Percentiles rank a stretch among this genome's conserved stretches.
These are phyloP conservation scores for Junonia oenone DNA, from an alignment of 2,888 invertebrate genomes.

Conservation along the genomic window DNA sequence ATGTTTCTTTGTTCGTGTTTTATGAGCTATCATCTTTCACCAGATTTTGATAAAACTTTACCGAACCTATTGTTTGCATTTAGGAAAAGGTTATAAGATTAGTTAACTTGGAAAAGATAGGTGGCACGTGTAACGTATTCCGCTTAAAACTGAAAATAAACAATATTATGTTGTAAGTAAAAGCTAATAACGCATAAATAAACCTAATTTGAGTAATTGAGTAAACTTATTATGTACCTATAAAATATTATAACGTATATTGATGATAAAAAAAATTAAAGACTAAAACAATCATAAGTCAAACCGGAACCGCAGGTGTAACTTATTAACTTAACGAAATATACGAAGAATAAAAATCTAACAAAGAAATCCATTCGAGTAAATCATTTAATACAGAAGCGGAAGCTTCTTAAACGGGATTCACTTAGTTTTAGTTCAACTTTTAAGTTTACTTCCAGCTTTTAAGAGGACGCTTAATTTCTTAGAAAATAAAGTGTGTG, in stretches of 20 bases:
- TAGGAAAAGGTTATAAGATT: too few relatives aligned
- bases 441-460: neutral
- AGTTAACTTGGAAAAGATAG: too few relatives aligned
- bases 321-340: neutral
- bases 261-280: neutral
- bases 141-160: too few relatives aligned
- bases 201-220: too few relatives aligned
- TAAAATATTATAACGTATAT: neutral
- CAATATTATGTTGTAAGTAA: too few relatives aligned
- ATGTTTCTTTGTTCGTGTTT: too few relatives aligned
- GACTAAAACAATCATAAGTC: neutral
- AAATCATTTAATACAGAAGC: neutral
- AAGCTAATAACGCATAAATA: too few relatives aligned
- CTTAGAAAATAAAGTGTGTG: neutral
- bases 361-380: neutral
- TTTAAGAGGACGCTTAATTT: neutral
- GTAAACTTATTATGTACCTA: neutral
- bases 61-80: too few relatives aligned
- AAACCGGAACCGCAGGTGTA: neutral
- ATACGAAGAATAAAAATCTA: neutral
- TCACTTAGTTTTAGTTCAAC: neutral
- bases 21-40: too few relatives aligned
- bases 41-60: too few relatives aligned
- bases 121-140: too few relatives aligned
- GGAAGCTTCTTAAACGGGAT: neutral